Conservation (phyloP, 30 jellyfish, hydroid and myxozoan species). For the Haliclystus octoradiatus region DNA sequence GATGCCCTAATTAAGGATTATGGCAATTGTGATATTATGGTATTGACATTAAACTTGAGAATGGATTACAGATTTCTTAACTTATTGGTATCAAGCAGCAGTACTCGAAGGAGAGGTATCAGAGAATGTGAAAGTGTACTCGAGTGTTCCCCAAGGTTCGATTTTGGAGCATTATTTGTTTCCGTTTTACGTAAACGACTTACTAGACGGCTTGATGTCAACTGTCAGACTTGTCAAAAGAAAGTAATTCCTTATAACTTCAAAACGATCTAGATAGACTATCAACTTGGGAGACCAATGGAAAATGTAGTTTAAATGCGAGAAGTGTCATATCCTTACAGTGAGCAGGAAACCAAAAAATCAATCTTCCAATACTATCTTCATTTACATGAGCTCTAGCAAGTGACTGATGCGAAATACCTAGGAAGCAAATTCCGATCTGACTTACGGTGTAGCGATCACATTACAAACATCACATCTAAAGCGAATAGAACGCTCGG, state of each 20-base stretch:
- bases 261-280: constrained; percentile 38
- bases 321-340: constrained; percentile 27
- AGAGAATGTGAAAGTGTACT: background rate
- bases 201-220: background rate
- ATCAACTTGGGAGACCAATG: constrained; percentile 46
- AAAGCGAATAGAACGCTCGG: constrained; percentile 31
- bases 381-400: constrained; percentile 31
- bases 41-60: background rate
- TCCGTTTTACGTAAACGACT: background rate
- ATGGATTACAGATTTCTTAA: background rate
- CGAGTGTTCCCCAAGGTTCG: background rate
- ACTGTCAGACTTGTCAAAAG: too few species aligned
- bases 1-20: background rate
- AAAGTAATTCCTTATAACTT: constrained; percentile 18
- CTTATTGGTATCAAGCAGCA: background rate
- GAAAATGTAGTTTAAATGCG: constrained; percentile 57
- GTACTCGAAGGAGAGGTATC: background rate
- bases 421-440: constrained; percentile 17
- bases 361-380: constrained; percentile 26
- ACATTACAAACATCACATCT: constrained; percentile 10
- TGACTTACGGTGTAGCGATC: constrained; percentile 16
- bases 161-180: background rate
- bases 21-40: background rate
- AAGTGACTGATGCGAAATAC: constrained; percentile 44
- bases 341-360: constrained; percentile 32